A percentile compares a stretch with the other conserved stretches of the same genome.
phyloP scores from a whole-genome alignment of 2,113 vertebrate species.

The Pheucticus melanocephalus region DNA sequence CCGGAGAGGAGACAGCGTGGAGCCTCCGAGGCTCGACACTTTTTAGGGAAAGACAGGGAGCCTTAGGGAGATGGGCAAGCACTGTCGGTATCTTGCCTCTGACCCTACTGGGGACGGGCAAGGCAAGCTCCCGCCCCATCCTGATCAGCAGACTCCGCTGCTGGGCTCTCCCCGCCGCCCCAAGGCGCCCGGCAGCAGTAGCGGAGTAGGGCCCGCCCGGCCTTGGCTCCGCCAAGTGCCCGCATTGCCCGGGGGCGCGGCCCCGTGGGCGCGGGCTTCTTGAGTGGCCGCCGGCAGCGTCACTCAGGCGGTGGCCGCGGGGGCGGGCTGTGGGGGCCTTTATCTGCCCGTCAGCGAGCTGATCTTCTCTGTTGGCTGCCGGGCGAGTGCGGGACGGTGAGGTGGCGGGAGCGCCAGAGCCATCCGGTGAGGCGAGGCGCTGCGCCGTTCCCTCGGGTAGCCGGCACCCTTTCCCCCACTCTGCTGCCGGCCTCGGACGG shows the following conservation, averaged over 20 bases:
- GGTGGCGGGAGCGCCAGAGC: rapidly evolving
- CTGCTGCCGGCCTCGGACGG: background rate
- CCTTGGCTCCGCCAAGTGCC: no score
- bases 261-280: background rate
- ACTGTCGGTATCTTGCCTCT: background rate
- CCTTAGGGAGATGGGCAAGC: background rate
- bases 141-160: rapidly evolving
- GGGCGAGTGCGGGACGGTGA: rapidly evolving
- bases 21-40: background rate
- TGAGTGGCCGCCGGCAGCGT: slow-evolving; percentile 2
- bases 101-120: background rate
- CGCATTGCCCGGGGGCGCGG: background rate
- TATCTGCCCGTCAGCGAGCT: rapidly evolving
- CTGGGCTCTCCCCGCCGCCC: rapidly evolving
- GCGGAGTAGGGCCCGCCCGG: background rate
- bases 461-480: rapidly evolving
- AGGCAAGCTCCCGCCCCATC: background rate
- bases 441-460: background rate
- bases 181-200: background rate
- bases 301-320: background rate
- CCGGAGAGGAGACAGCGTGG: background rate
- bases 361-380: rapidly evolving
- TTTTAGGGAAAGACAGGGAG: background rate
- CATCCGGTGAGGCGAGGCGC: background rate
- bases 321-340: background rate